Evolutionary conservation across 1,140 invertebrate species (phyloP), one percentile per base, ranked within the genome.

Genomic region (Drosophila guanche): DNA sequence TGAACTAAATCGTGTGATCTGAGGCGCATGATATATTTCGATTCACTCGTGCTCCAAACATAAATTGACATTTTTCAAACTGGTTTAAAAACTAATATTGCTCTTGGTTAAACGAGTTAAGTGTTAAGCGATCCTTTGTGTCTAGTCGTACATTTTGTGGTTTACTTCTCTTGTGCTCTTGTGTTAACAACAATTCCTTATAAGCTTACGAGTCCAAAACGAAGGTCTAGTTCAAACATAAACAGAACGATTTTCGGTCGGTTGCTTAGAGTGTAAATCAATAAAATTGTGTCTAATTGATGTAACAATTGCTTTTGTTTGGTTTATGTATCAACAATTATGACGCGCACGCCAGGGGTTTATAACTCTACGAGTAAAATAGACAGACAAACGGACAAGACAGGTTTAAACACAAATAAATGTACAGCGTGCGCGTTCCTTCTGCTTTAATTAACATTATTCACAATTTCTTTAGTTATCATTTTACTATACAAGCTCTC

Each of bases 401-500:
- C 29, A 53, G 58, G 16, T 41, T 25, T 53, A 14, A 22, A 29
- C 33, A 37, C 33, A 61, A 41, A 22, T 53, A 53, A 45, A 33
- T 27, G 33, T 29, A 48, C 42, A 43, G 57, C 65, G 57, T 54
- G 51, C 72, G 72, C 54, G 65, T 37, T 12, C 33, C 20, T 53
- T 54, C 40, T 33, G 25, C 46, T 29, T 22, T 47, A 40, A 53
- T 68, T 43, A 58, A 55, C 37, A 46, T 57, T 42, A 52, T 55
- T 57, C 43, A 48, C 29, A 41, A 52, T 61, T 69, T 48, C 52
- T 68, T 59, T 41, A 65, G 29, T 71, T 76, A 58, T 65, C 57
- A 81, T 78, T 75, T 84, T 81, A 84, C 79, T 81, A 84, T 81
- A 84, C 79, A 84, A 84, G 79, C 79, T 84, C 79, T 77, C 10